Conservation (phyloP, 2,797 vertebrate genomes). For the Sebastes trivittatus region DNA sequence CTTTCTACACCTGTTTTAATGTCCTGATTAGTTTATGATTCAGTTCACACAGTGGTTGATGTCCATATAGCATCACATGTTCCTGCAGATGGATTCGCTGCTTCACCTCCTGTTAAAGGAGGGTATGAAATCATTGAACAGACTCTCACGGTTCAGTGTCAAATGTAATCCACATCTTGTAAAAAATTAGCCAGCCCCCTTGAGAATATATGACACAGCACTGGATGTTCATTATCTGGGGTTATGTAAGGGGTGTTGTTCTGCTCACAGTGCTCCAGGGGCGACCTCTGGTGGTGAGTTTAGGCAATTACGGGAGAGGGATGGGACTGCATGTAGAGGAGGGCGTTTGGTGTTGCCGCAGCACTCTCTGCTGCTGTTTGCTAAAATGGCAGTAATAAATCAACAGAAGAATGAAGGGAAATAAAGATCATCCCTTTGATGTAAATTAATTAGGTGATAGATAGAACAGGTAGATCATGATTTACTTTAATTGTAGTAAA, state of each 20-base stretch:
- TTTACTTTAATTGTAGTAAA: neutral
- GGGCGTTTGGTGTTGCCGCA: constrained; percentile 42
- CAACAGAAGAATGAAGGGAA: neutral
- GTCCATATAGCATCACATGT: neutral
- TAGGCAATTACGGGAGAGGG: neutral
- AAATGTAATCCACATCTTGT: constrained; percentile 41
- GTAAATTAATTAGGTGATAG: neutral
- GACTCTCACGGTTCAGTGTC: constrained; percentile 29
- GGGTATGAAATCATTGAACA: constrained; percentile 19
- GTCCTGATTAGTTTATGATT: neutral
- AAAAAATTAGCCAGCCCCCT: constrained; percentile 32
- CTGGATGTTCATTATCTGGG: constrained; percentile 31
- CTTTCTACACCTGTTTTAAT: neutral
- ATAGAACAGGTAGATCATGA: neutral
- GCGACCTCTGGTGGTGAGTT: constrained; percentile 52
- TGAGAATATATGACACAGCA: constrained; percentile 46
- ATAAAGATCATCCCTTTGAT: neutral
- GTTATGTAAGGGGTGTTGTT: constrained; percentile 41
- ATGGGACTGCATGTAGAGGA: neutral
- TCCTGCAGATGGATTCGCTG: constrained; percentile 7
- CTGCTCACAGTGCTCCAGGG: neutral
- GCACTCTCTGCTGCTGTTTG: constrained; percentile 66
- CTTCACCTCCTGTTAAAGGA: constrained; percentile 13
- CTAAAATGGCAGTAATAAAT: constrained; percentile 26
- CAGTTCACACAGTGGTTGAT: neutral